These are phyloP conservation scores for Ceratina japonica DNA, from an alignment of 1,140 invertebrate species.

Conservation along the genomic window DNA sequence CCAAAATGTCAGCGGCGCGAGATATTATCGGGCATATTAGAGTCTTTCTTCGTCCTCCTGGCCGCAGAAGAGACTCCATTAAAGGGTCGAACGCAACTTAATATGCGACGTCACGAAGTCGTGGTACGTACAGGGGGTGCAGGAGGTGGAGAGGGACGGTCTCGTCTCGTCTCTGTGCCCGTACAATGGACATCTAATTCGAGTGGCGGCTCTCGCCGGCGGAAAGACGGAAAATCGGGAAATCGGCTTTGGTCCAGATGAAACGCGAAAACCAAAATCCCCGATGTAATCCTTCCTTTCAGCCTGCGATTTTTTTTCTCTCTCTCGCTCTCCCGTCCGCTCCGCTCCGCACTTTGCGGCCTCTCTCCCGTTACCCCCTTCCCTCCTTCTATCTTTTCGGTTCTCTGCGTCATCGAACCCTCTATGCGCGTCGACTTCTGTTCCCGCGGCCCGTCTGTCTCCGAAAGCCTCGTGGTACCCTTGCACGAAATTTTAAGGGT, in stretches of 20 bases:
- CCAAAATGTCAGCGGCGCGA: conserved; percentile 6
- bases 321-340: conserved; percentile 48
- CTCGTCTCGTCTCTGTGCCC: conserved; percentile 37
- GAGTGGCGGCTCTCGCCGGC: conserved; percentile 56
- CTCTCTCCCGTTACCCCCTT: conserved; percentile 43
- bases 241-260: conserved; percentile 77
- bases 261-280: conserved; percentile 80
- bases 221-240: conserved; percentile 75
- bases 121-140: background rate
- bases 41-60: conserved; percentile 49
- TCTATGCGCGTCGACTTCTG: conserved; percentile 56
- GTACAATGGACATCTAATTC: conserved; percentile 77
- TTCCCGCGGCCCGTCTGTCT: conserved; percentile 56
- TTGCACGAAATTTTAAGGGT: conserved; percentile 76
- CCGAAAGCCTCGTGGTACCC: conserved; percentile 66
- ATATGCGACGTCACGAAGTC: conserved; percentile 76
- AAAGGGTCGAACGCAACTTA: conserved; percentile 73
- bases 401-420: conserved; percentile 61
- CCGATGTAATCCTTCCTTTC: conserved; percentile 78
- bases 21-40: conserved; percentile 55
- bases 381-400: conserved; percentile 36
- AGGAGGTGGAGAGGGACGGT: background rate
- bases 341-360: conserved; percentile 46
- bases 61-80: conserved; percentile 64
- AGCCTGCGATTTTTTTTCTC: conserved; percentile 65